phyloP scores from a whole-genome alignment of 2,888 invertebrate genomes.

The Lasiommata megera region DNA sequence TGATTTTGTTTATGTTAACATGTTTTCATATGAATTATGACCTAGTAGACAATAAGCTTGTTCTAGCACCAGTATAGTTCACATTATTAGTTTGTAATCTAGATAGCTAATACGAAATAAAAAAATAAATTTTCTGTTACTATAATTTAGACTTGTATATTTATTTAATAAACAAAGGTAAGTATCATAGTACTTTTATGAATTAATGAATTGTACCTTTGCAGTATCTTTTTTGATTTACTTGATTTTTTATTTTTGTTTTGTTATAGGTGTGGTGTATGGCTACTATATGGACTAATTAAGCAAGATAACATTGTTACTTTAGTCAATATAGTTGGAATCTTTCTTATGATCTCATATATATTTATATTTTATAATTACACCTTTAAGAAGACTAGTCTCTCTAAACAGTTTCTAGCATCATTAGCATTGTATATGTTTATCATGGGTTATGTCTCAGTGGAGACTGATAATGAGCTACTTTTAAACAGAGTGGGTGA shows the following conservation, averaged over 20 bases:
- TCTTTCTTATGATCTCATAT: constrained; percentile 86
- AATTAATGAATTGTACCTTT: no score
- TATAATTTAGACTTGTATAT: no score
- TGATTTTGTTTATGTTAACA: no score
- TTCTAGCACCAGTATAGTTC: no score
- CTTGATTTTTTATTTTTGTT: constrained; percentile 13
- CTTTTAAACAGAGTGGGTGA: constrained; percentile 84
- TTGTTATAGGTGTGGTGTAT: constrained; percentile 85
- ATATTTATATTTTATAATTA: constrained; percentile 86
- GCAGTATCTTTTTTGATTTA: no score
- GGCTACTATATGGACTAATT: constrained; percentile 90
- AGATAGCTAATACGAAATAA: no score
- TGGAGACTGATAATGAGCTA: constrained; percentile 73
- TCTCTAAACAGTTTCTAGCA: constrained; percentile 82
- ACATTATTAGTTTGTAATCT: no score
- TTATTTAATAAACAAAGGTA: no score
- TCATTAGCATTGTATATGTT: constrained; percentile 76
- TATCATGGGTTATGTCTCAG: constrained; percentile 81
- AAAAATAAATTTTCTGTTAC: no score
- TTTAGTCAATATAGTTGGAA: constrained; percentile 88
- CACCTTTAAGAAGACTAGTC: constrained; percentile 85
- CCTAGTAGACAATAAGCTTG: no score
- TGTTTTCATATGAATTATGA: no score
- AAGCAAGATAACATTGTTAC: constrained; percentile 87
- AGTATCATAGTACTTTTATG: no score